Base-by-base conservation (phyloP, 2,797 vertebrate genomes). In the Coreius guichenoti region DNA sequence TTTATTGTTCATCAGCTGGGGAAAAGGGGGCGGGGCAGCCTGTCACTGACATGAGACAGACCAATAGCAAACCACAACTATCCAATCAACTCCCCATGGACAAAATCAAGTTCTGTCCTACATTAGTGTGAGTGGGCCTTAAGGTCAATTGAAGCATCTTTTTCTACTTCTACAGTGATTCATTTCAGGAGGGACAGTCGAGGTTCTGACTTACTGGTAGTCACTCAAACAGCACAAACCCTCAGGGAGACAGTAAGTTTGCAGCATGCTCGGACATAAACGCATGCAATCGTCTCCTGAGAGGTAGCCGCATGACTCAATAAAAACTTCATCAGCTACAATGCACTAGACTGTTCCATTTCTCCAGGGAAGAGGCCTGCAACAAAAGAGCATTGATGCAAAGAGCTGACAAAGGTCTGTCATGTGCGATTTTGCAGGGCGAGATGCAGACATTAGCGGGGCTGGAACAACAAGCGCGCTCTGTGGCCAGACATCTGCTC, bases 401-500 rank as follows among this genome's bases (percentile, higher is more conserved):
- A 68, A 58, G 56, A 31, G 45, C 75, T 83, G 72, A 88, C 80
- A 87, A 85, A 82, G 81, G 72, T 68, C 81, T 65, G 58, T 74
- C 51, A 63, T 83, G 82, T 72, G 67, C 16, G 54, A 39, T 77
- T 78, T 84, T 63, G 79, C 67, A 68, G 80, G 63, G 65, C 45
- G 61, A 78, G 63, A 75, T 86, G 47, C 85, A 86, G 88, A 84
- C 81, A 73, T 86, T 45, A 77, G 84, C 75, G 65, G 36, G 9
- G 47, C 81, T 80, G 72, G 82, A 78, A 87, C 82, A 82, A 88
- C 68, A 81, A 80, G 81, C 70, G 63, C 49, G 67, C 58, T 81
- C 81, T 80, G 79, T 81, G 67, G 88, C 87, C 81, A 80, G 29
- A 90, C 91, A 91, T 91, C 89, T 92, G 91, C 81, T 91, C 74